These are phyloP conservation scores for Strongylocentrotus purpuratus DNA, from an alignment of 35 echinoderm and acorn worm species.

Conservation along the genomic window DNA sequence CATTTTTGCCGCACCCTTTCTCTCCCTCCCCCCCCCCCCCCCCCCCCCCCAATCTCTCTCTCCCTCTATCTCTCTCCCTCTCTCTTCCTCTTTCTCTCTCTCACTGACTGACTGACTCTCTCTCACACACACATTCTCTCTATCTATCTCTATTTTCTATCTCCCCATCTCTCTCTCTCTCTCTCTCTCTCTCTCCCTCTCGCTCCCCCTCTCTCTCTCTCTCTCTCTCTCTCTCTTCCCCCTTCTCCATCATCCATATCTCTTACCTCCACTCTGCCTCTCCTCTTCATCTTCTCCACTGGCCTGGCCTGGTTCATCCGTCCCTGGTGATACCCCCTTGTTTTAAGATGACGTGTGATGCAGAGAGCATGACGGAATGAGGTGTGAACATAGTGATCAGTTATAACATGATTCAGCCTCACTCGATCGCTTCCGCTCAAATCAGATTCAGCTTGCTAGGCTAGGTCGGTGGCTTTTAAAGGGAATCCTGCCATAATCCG, in stretches of 20 bases:
- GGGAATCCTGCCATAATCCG: not conserved
- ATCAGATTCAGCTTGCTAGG: not conserved
- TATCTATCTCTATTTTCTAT: too few relatives aligned
- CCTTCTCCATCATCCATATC: too few relatives aligned
- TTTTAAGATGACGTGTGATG: not conserved
- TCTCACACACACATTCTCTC: too few relatives aligned
- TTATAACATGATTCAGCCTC: not conserved
- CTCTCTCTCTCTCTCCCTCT: too few relatives aligned
- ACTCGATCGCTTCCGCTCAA: not conserved
- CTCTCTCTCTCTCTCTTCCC: too few relatives aligned
- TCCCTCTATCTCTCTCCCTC: not conserved
- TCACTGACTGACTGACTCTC: too few relatives aligned
- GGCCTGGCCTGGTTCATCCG: not conserved
- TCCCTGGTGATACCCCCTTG: not conserved
- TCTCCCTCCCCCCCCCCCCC: not conserved
- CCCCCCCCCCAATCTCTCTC: too few relatives aligned
- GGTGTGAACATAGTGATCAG: constrained; percentile 10
- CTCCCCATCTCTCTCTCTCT: too few relatives aligned
- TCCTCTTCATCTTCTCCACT: too few relatives aligned
- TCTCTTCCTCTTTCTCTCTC: not conserved
- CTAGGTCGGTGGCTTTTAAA: not conserved
- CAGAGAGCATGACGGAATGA: not conserved
- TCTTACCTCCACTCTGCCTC: too few relatives aligned
- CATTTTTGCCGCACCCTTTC: not conserved
- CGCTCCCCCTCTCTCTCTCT: too few relatives aligned